Evolutionary conservation across 2,888 invertebrate genomes (phyloP).

Genomic region (Danaus chrysippus): DNA sequence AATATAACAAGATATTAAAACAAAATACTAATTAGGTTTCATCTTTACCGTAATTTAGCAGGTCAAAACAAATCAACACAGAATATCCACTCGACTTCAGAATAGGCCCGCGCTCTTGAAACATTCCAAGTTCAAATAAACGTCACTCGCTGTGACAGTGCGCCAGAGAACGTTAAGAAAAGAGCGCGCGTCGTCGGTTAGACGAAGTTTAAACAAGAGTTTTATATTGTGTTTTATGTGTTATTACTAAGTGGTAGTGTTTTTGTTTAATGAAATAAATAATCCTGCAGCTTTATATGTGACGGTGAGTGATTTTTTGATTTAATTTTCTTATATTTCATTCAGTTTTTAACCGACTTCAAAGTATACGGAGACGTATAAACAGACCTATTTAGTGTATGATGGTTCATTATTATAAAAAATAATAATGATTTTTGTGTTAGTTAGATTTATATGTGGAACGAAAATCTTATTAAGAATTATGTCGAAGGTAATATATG

Average conservation of each 20-base stretch:
- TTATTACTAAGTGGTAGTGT: not conserved
- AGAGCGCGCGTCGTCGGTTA: slow-evolving; percentile 18
- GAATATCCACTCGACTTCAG: slow-evolving; percentile 8
- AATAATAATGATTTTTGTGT: no score
- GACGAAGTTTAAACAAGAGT: slow-evolving; percentile 5
- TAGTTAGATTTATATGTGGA: no score
- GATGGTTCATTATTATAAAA: no score
- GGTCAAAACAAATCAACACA: not conserved
- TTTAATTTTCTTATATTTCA: not conserved
- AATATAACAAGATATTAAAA: no score
- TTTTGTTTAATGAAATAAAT: not conserved
- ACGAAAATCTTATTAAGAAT: no score
- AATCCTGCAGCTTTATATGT: not conserved
- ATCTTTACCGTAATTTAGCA: slow-evolving; percentile 1
- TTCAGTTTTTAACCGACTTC: not conserved
- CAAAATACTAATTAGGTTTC: no score
- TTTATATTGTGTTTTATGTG: slow-evolving; percentile 7
- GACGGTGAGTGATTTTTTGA: not conserved
- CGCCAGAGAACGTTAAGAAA: slow-evolving; percentile 19
- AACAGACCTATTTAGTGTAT: no score
- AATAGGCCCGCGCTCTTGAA: slow-evolving; percentile 41
- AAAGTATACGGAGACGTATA: no score
- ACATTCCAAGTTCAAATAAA: slow-evolving; percentile 39
- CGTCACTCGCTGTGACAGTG: slow-evolving; percentile 25
- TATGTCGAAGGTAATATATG: no score